Percentiles rank a stretch among this genome's conserved stretches.
phyloP scores from a whole-genome alignment of 2,888 invertebrate species.

The Dryadula phaetusa region DNA sequence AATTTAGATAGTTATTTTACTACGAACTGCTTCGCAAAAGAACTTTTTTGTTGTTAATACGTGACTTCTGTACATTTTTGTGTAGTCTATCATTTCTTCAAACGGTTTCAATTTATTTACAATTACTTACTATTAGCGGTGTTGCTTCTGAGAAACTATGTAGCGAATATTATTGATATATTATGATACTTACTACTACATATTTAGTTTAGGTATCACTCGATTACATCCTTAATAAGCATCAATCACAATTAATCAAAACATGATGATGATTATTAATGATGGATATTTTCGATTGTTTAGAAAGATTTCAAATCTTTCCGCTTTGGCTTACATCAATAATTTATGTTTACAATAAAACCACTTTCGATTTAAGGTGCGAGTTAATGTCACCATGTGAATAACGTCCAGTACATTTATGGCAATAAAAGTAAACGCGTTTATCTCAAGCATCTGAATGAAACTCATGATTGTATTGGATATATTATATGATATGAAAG shows the following conservation, averaged over 20 bases:
- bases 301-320: no score
- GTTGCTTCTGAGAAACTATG: neutral
- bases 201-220: no score
- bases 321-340: neutral
- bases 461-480: slow-evolving; percentile 29
- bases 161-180: neutral
- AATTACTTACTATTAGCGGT: neutral
- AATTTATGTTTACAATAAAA: neutral
- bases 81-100: neutral
- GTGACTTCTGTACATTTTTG: neutral
- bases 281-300: no score
- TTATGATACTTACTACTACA: no score
- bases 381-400: slow-evolving; percentile 29
- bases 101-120: slow-evolving; percentile 10
- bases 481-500: slow-evolving; percentile 32
- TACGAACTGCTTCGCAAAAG: neutral
- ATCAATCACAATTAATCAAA: no score
- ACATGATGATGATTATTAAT: no score
- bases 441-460: slow-evolving; percentile 34
- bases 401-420: slow-evolving; percentile 24
- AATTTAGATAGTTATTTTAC: slow-evolving; percentile 6
- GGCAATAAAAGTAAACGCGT: slow-evolving; percentile 37
- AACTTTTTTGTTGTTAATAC: neutral
- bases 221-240: no score
- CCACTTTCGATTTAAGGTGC: slow-evolving; percentile 24